Percentiles rank a stretch among this genome's conserved stretches.
These are phyloP conservation scores for Diorhabda carinulata DNA, from an alignment of 1,140 invertebrate genomes.

Conservation along the genomic window DNA sequence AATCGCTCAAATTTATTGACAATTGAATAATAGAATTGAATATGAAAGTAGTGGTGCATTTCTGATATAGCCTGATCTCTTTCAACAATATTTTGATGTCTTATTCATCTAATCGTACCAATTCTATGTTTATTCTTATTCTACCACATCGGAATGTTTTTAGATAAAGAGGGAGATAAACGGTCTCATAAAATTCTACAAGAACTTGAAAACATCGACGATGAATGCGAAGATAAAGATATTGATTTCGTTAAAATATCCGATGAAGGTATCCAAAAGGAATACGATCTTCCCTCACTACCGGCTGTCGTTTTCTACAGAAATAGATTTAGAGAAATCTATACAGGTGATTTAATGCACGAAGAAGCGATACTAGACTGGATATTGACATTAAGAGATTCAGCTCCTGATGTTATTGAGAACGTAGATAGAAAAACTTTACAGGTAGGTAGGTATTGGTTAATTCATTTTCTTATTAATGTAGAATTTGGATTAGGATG, in stretches of 20 bases:
- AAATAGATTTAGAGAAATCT: slow-evolving; percentile 83
- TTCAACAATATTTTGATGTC: too few relatives aligned
- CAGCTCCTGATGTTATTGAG: slow-evolving; percentile 85
- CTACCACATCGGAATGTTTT: slow-evolving; percentile 24
- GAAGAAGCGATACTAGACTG: slow-evolving; percentile 87
- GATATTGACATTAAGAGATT: slow-evolving; percentile 80
- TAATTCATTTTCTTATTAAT: slow-evolving; percentile 44
- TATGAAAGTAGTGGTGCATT: too few relatives aligned
- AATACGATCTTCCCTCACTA: slow-evolving; percentile 80
- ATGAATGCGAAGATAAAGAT: slow-evolving; percentile 87
- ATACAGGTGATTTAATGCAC: slow-evolving; percentile 79
- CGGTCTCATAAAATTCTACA: slow-evolving; percentile 84
- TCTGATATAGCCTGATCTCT: too few relatives aligned
- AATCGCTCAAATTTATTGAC: too few relatives aligned
- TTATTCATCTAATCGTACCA: too few relatives aligned
- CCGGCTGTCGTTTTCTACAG: slow-evolving; percentile 87
- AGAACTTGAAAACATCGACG: slow-evolving; percentile 91
- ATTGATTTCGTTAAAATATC: slow-evolving; percentile 93
- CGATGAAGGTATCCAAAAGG: slow-evolving; percentile 81
- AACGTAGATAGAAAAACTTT: slow-evolving; percentile 86
- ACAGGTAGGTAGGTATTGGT: slow-evolving; percentile 67
- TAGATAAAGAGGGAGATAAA: slow-evolving; percentile 85
- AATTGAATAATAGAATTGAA: too few relatives aligned
- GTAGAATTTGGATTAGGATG: too few relatives aligned
- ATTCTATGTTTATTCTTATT: neutral